Percentiles rank a stretch among this genome's conserved stretches.
phyloP scores from a whole-genome alignment of 2,797 vertebrate genomes.

The Parauchenoglanis punctatus region DNA sequence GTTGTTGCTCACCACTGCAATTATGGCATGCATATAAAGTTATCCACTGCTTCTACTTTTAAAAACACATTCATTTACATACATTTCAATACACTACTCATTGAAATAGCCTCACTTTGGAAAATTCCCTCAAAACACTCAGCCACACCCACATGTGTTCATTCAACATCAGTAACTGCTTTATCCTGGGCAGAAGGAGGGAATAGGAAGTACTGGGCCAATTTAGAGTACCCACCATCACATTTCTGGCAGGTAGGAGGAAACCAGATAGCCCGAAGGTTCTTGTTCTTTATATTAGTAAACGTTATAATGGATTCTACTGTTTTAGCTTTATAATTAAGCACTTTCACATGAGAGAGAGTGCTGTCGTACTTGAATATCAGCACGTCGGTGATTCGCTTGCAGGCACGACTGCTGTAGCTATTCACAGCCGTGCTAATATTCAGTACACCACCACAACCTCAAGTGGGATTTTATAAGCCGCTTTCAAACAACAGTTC shows the following conservation, averaged over 20 bases:
- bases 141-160: not conserved
- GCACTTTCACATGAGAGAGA: too few relatives aligned
- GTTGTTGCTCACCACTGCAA: conserved; percentile 15
- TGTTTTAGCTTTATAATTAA: not conserved
- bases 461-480: too few relatives aligned
- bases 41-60: not conserved
- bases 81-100: not conserved
- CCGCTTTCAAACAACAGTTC: too few relatives aligned
- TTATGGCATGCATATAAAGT: conserved; percentile 16
- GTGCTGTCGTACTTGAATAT: too few relatives aligned
- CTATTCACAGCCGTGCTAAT: too few relatives aligned
- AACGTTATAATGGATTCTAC: not conserved
- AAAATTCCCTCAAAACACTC: conserved; percentile 14
- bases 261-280: not conserved
- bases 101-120: conserved; percentile 4
- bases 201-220: not conserved
- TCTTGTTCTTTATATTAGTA: not conserved
- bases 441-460: too few relatives aligned
- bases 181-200: not conserved
- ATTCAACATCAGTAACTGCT: not conserved
- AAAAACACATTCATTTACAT: conserved; percentile 16
- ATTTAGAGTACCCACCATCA: not conserved
- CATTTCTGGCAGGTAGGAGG: not conserved
- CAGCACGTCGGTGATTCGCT: too few relatives aligned
- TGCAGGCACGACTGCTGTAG: too few relatives aligned